Conservation (phyloP, 1,140 invertebrate species). For the Ridgeia piscesae region DNA sequence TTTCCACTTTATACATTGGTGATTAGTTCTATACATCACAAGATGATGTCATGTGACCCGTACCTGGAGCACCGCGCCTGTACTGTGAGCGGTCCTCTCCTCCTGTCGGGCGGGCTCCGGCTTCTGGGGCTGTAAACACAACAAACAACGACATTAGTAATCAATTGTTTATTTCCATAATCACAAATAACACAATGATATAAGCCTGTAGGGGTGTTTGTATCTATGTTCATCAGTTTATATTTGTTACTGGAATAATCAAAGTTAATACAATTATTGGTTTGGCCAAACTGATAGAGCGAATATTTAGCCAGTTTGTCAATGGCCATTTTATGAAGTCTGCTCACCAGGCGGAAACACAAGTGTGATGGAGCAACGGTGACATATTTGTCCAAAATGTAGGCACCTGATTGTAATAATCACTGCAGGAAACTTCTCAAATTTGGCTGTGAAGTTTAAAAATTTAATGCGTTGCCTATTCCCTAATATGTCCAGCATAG, state of each 20-base stretch:
- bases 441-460: neutral
- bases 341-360: too few species aligned
- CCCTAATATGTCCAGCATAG: too few species aligned
- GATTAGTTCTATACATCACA: neutral
- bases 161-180: too few species aligned
- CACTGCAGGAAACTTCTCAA: neutral
- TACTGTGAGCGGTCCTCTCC: constrained; percentile 42
- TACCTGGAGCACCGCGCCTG: constrained; percentile 45
- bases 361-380: constrained; percentile 26
- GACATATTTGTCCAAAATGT: constrained; percentile 2
- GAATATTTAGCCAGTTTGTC: too few species aligned
- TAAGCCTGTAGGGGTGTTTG: too few species aligned
- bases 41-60: constrained; percentile 23
- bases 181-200: too few species aligned
- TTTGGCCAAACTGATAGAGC: too few species aligned
- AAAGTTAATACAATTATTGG: too few species aligned
- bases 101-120: constrained; percentile 62
- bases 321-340: too few species aligned
- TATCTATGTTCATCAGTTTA: too few species aligned
- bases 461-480: neutral
- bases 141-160: neutral
- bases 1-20: neutral
- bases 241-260: too few species aligned
- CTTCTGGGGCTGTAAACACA: constrained; percentile 41
- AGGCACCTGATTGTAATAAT: neutral